Percentiles rank a stretch among this genome's conserved stretches.
These are phyloP conservation scores for Sinocyclocheilus anophthalmus DNA, from an alignment of 2,113 vertebrate species.

Conservation along the genomic window DNA sequence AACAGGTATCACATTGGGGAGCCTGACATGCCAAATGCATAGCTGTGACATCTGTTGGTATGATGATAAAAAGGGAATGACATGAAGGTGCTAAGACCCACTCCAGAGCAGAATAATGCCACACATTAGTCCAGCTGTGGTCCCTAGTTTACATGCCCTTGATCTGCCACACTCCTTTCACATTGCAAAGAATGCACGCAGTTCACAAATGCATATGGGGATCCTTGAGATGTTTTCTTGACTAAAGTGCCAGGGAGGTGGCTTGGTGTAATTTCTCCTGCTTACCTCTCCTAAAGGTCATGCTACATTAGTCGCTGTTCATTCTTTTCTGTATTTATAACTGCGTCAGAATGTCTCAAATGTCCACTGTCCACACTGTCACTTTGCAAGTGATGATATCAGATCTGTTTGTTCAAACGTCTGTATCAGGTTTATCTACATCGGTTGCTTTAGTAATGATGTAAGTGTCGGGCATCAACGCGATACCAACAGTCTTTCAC, in stretches of 20 bases:
- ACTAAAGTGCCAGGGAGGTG: background rate
- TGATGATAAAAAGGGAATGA: conserved; percentile 36
- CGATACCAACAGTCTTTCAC: background rate
- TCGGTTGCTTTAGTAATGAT: background rate
- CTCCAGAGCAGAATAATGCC: conserved; percentile 38
- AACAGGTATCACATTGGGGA: background rate
- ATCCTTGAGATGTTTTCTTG: background rate
- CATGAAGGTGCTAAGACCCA: conserved; percentile 33
- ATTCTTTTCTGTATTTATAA: background rate
- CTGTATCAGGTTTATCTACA: background rate
- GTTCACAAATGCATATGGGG: background rate
- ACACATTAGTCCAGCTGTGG: conserved; percentile 40
- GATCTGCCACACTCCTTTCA: conserved; percentile 14
- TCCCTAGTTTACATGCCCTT: conserved; percentile 24
- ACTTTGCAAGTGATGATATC: background rate
- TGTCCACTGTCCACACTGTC: background rate
- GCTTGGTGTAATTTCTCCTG: background rate
- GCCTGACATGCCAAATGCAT: background rate
- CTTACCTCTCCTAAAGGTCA: background rate
- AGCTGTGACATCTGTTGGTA: background rate
- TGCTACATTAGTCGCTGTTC: background rate
- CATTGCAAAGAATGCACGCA: conserved; percentile 9
- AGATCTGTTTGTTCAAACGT: background rate
- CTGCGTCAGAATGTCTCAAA: background rate
- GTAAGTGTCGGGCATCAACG: background rate